Percentiles rank a stretch among this genome's conserved stretches.
These are phyloP conservation scores for Alexandromys fortis DNA, from an alignment of 2,113 vertebrate genomes.

Conservation along the genomic window DNA sequence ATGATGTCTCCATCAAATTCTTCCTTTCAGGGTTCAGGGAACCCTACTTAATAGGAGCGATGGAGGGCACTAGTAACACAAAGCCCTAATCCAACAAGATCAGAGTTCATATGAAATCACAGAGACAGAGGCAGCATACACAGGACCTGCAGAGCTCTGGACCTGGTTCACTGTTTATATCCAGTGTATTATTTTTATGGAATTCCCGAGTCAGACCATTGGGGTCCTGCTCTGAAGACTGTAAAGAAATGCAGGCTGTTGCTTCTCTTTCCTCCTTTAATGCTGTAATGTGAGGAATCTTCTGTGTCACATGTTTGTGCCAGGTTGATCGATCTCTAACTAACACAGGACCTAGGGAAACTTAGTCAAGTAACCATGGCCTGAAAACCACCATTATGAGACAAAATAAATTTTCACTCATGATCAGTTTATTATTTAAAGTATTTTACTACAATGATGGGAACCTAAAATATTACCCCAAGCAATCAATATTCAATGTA, in stretches of 20 bases:
- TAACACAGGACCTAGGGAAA: background rate
- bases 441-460: background rate
- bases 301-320: no score
- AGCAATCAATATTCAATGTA: background rate
- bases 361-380: background rate
- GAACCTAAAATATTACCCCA: no score
- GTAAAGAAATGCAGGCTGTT: fast-evolving
- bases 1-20: background rate
- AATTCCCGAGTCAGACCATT: background rate
- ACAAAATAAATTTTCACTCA: background rate
- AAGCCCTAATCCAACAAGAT: background rate
- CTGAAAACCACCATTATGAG: background rate
- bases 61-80: no score
- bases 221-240: background rate
- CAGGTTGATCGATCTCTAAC: fast-evolving
- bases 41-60: background rate
- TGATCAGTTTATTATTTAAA: background rate
- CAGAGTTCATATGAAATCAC: background rate
- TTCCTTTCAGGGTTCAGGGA: background rate
- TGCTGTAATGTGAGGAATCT: background rate
- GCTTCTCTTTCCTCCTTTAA: background rate
- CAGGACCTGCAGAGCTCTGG: background rate
- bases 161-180: no score
- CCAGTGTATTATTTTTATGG: background rate
- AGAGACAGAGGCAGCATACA: background rate